A percentile compares a stretch with the other conserved stretches of the same genome.
phyloP scores from a whole-genome alignment of 2,797 vertebrate genomes.

The Simalia tracyae region DNA sequence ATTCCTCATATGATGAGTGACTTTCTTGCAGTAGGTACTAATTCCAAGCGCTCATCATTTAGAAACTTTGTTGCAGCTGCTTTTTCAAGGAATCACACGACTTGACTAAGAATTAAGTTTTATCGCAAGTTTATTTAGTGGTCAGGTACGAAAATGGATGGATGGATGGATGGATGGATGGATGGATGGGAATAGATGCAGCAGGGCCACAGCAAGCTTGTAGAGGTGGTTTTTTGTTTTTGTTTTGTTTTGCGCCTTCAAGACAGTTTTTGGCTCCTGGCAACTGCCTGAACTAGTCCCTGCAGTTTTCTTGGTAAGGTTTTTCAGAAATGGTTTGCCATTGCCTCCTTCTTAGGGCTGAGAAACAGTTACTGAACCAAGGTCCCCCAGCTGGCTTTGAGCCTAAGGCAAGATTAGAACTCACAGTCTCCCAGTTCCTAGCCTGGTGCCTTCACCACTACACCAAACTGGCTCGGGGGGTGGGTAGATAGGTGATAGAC shows the following conservation, averaged over 20 bases:
- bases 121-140: neutral
- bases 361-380: neutral
- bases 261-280: neutral
- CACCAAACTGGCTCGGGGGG: neutral
- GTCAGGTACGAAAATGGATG: neutral
- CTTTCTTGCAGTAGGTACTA: neutral
- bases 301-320: neutral
- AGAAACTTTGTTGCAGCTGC: neutral
- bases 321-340: neutral
- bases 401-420: neutral
- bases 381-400: neutral
- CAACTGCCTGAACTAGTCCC: neutral
- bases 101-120: neutral
- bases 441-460: neutral
- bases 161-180: neutral
- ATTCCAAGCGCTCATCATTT: neutral
- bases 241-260: neutral
- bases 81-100: neutral
- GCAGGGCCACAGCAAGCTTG: neutral
- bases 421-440: neutral
- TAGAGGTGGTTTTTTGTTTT: neutral
- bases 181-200: too few relatives aligned
- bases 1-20: neutral
- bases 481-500: neutral
- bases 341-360: neutral